phyloP scores from a whole-genome alignment of 1,140 invertebrate species.

The Drosophila mojavensis region DNA sequence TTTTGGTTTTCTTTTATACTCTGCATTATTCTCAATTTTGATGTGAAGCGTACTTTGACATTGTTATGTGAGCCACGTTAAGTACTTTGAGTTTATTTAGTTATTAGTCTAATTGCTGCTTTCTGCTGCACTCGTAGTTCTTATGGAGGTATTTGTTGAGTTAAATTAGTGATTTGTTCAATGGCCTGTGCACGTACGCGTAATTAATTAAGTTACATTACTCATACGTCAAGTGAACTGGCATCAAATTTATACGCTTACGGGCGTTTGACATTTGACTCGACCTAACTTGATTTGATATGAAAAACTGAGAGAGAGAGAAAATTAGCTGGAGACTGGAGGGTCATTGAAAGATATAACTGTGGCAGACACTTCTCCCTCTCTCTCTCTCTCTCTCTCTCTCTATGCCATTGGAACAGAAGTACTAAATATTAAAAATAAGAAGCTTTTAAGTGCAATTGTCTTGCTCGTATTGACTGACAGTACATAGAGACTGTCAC shows the following conservation, averaged over 20 bases:
- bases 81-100: conserved; percentile 1
- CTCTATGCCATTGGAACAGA: too few relatives aligned
- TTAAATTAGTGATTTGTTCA: conserved; percentile 18
- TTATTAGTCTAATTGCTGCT: conserved; percentile 16
- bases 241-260: conserved; percentile 28
- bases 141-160: neutral
- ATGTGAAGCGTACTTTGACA: conserved; percentile 16
- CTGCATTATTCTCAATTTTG: neutral
- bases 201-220: conserved; percentile 67
- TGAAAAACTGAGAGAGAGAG: neutral
- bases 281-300: conserved; percentile 19
- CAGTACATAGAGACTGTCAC: too few relatives aligned
- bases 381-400: too few relatives aligned
- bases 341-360: too few relatives aligned
- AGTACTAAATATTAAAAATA: too few relatives aligned
- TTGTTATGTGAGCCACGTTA: neutral
- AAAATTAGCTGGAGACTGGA: neutral
- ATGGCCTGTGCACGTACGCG: conserved; percentile 51
- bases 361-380: too few relatives aligned
- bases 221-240: conserved; percentile 41
- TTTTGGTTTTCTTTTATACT: conserved; percentile 3
- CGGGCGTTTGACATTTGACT: conserved; percentile 42
- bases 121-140: conserved; percentile 23
- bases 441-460: too few relatives aligned
- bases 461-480: too few relatives aligned